Evolutionary conservation across 2,113 vertebrate species (phyloP), one percentile per base, ranked within the genome.

Genomic region (Chlorodrepanis virens): DNA sequence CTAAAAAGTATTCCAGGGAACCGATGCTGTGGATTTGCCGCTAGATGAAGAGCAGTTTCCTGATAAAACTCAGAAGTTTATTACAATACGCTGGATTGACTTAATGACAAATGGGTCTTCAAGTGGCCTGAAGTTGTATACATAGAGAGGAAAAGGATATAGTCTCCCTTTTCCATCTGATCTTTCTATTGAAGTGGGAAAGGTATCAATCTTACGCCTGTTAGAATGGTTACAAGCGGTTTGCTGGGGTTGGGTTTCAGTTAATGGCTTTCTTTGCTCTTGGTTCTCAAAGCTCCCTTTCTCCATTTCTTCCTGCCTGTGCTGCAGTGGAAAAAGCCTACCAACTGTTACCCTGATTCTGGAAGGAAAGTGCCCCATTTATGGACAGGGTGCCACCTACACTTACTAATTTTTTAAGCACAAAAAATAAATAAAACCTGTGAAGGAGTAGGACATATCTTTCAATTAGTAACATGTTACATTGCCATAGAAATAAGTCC

Each of bases 121-220:
- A 64, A 90, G 85, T 53, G 79, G 59, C 72, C 88, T 20, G 24
- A 77, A 96, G 93, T 90, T 86, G 79, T 90, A 83, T 90, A 92
- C 64, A 78, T 22, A 49, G 52, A 64, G 76, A 88, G 90, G 88
- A 96, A 68, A 93, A 90, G 85, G 87, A 87, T 95, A 91, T 72
- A 68, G 61, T 72, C 67, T 94, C 88, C 60, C 88, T 96, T 91
- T 92, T 83, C 74, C 92, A 97, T 81, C 90, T 88, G 90, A 95
- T 94, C 90, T 72, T 91, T 93, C 79, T 88, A 85, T 83, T 92
- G 82, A 95, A 94, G 92, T 83, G 93, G 92, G 94, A 96, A 91
- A 96, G 85, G 90, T 88, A 96, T 97, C 96, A 96, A 93, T 95
- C 96, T 96, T 93, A 54, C 1, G 78, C 87, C 93, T 83, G 93